Evolutionary conservation across 2,888 invertebrate species (phyloP).

Genomic region (Pomacea canaliculata): DNA sequence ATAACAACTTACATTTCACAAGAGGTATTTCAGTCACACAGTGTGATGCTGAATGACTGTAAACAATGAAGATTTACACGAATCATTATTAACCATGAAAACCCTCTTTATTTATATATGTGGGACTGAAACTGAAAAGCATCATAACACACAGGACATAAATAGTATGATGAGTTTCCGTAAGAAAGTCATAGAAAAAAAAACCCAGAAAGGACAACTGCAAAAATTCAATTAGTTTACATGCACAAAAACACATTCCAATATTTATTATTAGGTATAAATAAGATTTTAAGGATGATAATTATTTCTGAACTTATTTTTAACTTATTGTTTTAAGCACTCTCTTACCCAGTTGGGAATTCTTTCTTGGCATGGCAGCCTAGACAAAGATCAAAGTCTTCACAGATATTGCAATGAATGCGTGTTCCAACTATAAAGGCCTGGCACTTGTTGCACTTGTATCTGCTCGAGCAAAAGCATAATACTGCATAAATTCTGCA

Average conservation of each 20-base stretch:
- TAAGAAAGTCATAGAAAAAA: not conserved
- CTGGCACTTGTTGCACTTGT: constrained; percentile 67
- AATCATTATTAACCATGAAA: not conserved
- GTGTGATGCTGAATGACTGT: constrained; percentile 59
- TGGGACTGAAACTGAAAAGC: not conserved
- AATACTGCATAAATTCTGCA: too few species aligned
- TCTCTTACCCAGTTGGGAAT: constrained; percentile 59
- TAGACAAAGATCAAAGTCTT: constrained; percentile 67
- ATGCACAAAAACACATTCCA: too few species aligned
- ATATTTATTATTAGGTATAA: too few species aligned
- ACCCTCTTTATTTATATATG: not conserved
- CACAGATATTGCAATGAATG: constrained; percentile 67
- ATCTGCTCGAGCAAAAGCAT: constrained; percentile 44
- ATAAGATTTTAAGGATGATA: too few species aligned
- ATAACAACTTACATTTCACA: constrained; percentile 60
- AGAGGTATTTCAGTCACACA: constrained; percentile 59
- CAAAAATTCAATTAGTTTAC: too few species aligned
- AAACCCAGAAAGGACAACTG: not conserved
- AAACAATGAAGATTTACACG: constrained; percentile 21
- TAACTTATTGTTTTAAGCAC: too few species aligned
- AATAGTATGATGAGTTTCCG: not conserved
- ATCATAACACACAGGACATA: not conserved
- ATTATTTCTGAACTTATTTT: too few species aligned
- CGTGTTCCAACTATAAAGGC: constrained; percentile 67
- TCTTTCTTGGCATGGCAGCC: constrained; percentile 62